phyloP scores from a whole-genome alignment of 2,797 vertebrate genomes.

The Alcedo atthis region DNA sequence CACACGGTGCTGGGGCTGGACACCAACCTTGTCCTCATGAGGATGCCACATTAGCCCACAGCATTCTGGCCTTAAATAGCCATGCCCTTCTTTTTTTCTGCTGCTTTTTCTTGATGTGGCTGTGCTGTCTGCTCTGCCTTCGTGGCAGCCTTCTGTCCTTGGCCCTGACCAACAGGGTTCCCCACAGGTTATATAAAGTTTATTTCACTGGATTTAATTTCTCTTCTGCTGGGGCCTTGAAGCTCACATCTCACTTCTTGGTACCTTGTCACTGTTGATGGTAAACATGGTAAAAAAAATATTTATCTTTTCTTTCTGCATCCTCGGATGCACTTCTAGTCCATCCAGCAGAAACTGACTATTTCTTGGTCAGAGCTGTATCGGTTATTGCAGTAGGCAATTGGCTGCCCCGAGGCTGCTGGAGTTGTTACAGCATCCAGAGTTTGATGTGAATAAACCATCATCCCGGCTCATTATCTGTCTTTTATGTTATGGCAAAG shows the following conservation, averaged over 20 bases:
- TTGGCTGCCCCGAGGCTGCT: neutral
- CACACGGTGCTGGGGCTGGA: accelerated
- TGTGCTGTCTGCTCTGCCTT: neutral
- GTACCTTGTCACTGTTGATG: neutral
- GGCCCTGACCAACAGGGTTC: neutral
- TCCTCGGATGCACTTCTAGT: neutral
- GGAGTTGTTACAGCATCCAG: neutral
- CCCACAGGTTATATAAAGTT: accelerated
- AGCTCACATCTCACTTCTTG: neutral
- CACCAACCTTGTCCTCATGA: neutral
- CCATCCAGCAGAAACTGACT: neutral
- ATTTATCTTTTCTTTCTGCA: neutral
- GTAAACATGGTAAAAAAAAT: neutral
- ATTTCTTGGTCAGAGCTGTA: neutral
- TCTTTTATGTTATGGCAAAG: neutral
- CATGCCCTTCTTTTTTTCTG: neutral
- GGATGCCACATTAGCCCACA: neutral
- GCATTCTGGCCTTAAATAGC: neutral
- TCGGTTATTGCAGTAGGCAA: neutral
- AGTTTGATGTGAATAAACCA: neutral
- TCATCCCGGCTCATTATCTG: neutral
- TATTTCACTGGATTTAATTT: neutral
- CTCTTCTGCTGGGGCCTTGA: neutral
- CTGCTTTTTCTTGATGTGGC: neutral
- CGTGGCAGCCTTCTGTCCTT: neutral